Conservation (phyloP, 2,888 invertebrate genomes). For the Smittia sp. region DNA sequence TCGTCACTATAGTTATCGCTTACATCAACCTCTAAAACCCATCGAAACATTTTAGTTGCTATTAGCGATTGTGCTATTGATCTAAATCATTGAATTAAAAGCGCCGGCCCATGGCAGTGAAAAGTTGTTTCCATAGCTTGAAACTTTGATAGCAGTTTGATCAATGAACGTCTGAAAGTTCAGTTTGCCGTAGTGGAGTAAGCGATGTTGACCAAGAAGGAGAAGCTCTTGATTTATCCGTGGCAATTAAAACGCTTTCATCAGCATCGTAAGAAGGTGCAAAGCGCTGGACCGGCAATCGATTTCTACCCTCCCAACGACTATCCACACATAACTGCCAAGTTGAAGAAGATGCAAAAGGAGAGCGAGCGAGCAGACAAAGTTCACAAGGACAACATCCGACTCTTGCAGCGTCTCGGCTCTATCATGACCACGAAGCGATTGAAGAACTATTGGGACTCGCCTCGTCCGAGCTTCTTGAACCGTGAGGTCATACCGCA, state of each 20-base stretch:
- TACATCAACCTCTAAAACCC: too few relatives aligned
- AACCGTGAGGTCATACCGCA: constrained; percentile 48
- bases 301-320: constrained; percentile 63
- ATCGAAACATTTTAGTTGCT: background rate
- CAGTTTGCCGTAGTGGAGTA: background rate
- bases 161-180: constrained; percentile 24
- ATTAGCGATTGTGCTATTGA: background rate
- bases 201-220: constrained; percentile 66
- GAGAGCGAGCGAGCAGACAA: constrained; percentile 64
- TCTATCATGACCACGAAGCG: constrained; percentile 66
- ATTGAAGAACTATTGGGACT: constrained; percentile 65
- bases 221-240: constrained; percentile 67
- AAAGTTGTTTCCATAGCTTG: constrained; percentile 6
- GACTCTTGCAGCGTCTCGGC: constrained; percentile 64
- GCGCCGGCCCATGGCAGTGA: background rate
- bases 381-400: constrained; percentile 67
- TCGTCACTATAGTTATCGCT: too few relatives aligned
- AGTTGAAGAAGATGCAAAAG: constrained; percentile 67
- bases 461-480: constrained; percentile 58
- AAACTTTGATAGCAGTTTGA: constrained; percentile 23
- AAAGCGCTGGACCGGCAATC: constrained; percentile 64
- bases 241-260: constrained; percentile 69
- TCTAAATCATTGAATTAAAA: constrained; percentile 12
- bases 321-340: constrained; percentile 65
- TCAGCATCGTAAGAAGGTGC: constrained; percentile 67